These are phyloP conservation scores for Plutomurus gul DNA, from an alignment of 1,140 invertebrate species.

Conservation along the genomic window DNA sequence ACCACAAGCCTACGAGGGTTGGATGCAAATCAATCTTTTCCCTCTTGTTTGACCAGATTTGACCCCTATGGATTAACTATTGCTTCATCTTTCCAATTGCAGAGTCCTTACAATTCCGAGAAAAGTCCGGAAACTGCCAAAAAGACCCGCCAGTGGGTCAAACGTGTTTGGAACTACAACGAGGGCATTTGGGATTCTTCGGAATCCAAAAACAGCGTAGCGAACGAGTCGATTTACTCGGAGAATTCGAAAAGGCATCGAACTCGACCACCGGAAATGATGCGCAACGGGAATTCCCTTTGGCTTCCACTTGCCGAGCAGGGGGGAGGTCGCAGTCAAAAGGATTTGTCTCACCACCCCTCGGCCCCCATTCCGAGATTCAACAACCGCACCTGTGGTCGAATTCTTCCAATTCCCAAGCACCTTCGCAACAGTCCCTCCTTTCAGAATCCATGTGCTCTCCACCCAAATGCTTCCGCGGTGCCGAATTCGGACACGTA, in stretches of 20 bases:
- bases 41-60: too few relatives aligned
- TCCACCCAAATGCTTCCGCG: not conserved
- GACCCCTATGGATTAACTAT: too few relatives aligned
- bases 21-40: too few relatives aligned
- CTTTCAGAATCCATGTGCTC: not conserved
- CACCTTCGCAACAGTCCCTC: not conserved
- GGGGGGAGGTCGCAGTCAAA: not conserved
- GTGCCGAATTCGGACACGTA: not conserved
- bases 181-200: not conserved
- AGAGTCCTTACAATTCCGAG: constrained; percentile 2
- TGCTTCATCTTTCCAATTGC: too few relatives aligned
- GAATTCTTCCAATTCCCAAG: constrained; percentile 9
- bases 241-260: not conserved
- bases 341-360: not conserved
- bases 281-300: not conserved
- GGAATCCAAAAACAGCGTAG: not conserved
- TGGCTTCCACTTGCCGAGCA: not conserved
- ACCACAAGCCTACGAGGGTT: too few relatives aligned
- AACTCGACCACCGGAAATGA: not conserved
- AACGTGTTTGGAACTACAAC: not conserved
- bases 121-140: not conserved
- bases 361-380: not conserved
- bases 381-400: not conserved
- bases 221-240: not conserved
- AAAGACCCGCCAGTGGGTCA: not conserved